Evolutionary conservation across 2,888 invertebrate genomes (phyloP), one percentile per base, ranked within the genome.

Genomic region (Flexamia atlantica): DNA sequence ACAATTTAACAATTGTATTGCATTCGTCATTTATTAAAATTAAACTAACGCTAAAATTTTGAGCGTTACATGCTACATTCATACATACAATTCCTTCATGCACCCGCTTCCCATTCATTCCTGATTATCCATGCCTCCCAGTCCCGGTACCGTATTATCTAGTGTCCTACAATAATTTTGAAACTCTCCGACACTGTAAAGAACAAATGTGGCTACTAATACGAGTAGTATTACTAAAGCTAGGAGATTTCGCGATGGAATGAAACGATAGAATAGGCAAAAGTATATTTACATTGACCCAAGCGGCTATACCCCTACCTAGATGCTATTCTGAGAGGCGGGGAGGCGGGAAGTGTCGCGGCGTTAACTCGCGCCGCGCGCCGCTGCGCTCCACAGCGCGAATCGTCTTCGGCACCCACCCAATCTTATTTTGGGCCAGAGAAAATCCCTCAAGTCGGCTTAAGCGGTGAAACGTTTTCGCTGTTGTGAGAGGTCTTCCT

Each of bases 361-460:
- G 10, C 53, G 53, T 23, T 23, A 53, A 5, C 36, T 30, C 68
- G 30, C 28, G 30, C 14, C 20, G 20, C 3, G 14, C 53, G 53
- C 7, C 53, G 53, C 53, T 23, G 23, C 53, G 42, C 72, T 9
- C 70, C n/a, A n/a, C 9, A 28, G 12, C 25, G 32, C 30, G n/a
- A n/a, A n/a, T n/a, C n/a, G 28, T 7, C 70, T 42, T 4, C 20
- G 74, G 74, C 76, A 76, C 50, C 2, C 46, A 12, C 46, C 76
- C 76, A 76, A 76, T 76, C 50, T 25, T 46, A 76, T 46, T 76
- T 76, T 25, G 36, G 50, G 46, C 50, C 50, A 20, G n/a, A 17
- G 76, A 50, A 76, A 76, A 76, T 76, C 74, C 50, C 76, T 30
- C 50, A 76, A 76, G 76, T 76, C 50, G 46, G 50, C 76, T 50